A percentile compares a stretch with the other conserved stretches of the same genome.
Conservation (phyloP, 2,888 invertebrate genomes). For the Paralinhomoeus sp. region DNA sequence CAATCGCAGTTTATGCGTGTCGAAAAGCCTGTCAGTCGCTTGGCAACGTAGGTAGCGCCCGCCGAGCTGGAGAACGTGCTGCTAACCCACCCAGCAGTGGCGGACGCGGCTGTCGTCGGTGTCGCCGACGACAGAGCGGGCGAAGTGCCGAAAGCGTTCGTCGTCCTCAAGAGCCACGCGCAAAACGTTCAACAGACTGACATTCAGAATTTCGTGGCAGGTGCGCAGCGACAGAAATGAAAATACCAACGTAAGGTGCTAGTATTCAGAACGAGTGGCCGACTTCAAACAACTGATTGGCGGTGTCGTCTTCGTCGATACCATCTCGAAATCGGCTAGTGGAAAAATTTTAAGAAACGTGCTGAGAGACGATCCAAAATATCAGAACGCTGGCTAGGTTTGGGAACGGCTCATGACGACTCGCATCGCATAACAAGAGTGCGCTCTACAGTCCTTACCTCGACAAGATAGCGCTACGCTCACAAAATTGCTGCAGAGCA, state of each 20-base stretch:
- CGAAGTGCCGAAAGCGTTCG: constrained; percentile 26
- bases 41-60: constrained; percentile 44
- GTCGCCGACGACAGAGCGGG: constrained; percentile 36
- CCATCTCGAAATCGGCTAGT: constrained; percentile 48
- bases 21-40: neutral
- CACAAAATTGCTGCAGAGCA: too few relatives aligned
- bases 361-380: constrained; percentile 8
- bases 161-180: constrained; percentile 8
- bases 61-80: constrained; percentile 59
- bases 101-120: constrained; percentile 57
- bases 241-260: constrained; percentile 8
- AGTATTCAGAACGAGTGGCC: constrained; percentile 39
- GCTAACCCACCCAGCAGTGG: constrained; percentile 43
- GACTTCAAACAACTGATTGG: constrained; percentile 49
- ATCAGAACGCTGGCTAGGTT: too few relatives aligned
- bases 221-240: constrained; percentile 4
- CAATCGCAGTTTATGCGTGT: neutral
- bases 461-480: too few relatives aligned
- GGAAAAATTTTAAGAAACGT: constrained; percentile 49
- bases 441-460: too few relatives aligned
- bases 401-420: too few relatives aligned
- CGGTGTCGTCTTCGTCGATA: constrained; percentile 42
- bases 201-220: too few relatives aligned
- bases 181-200: too few relatives aligned
- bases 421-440: too few relatives aligned